Conservation (phyloP, 2,888 invertebrate species). For the Apotomis capreana region DNA sequence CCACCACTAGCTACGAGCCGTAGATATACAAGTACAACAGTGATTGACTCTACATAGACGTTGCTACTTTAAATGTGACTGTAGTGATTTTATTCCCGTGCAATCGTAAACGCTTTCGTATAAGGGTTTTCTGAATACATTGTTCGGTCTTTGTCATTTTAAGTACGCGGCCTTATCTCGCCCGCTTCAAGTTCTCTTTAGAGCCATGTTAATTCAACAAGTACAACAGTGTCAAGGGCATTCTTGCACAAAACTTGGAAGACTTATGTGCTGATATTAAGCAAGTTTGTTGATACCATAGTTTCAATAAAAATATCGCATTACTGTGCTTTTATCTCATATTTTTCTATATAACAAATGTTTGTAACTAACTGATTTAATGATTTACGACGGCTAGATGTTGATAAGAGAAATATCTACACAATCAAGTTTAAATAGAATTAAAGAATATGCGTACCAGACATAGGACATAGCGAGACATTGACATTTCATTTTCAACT, state of each 20-base stretch:
- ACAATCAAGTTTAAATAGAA: too few species aligned
- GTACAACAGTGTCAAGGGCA: conserved; percentile 25
- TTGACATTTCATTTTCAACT: too few species aligned
- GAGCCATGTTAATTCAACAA: conserved; percentile 8
- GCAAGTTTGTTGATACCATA: conserved; percentile 16
- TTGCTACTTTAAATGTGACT: conserved; percentile 14
- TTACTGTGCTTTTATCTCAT: too few species aligned
- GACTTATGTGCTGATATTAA: conserved; percentile 4
- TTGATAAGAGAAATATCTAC: too few species aligned
- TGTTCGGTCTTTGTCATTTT: conserved; percentile 27
- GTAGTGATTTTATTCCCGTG: conserved; percentile 29
- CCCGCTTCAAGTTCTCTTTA: conserved; percentile 19
- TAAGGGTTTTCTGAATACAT: conserved; percentile 18
- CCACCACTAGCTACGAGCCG: conserved; percentile 46
- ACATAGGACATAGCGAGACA: too few species aligned
- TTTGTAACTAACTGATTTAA: too few species aligned
- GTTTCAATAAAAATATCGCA: not conserved
- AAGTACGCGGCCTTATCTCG: conserved; percentile 22
- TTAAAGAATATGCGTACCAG: too few species aligned
- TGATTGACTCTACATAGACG: conserved; percentile 22
- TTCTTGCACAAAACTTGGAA: conserved; percentile 18
- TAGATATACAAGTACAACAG: conserved; percentile 27
- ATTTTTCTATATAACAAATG: too few species aligned
- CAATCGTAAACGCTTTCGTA: conserved; percentile 25
- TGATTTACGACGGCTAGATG: too few species aligned